These are phyloP conservation scores for Paratrypauchen microcephalus DNA, from an alignment of 2,797 vertebrate genomes.

Conservation along the genomic window DNA sequence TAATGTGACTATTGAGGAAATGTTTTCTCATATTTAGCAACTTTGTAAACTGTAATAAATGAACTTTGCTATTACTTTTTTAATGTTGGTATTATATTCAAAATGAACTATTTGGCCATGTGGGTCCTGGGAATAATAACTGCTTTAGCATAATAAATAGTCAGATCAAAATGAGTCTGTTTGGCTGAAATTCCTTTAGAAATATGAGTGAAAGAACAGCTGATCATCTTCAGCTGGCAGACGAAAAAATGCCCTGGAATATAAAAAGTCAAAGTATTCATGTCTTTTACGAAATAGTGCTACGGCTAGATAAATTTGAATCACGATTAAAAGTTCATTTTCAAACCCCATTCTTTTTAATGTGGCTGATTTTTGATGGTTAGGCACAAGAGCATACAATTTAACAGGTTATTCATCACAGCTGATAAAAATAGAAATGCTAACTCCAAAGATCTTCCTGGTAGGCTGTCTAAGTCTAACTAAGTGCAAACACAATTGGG, in stretches of 20 bases:
- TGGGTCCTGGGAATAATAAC: constrained; percentile 1
- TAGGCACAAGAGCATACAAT: constrained; percentile 34
- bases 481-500: constrained; percentile 59
- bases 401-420: constrained; percentile 57
- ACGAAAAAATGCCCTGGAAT: constrained; percentile 10
- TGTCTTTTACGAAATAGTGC: background rate
- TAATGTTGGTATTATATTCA: constrained; percentile 11
- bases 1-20: background rate
- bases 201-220: constrained; percentile 24
- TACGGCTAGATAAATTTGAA: constrained; percentile 1
- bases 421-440: constrained; percentile 60
- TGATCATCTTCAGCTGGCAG: constrained; percentile 7
- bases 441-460: constrained; percentile 45
- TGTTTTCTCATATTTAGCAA: constrained; percentile 3
- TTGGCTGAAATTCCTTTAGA: constrained; percentile 9
- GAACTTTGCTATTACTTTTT: constrained; percentile 2
- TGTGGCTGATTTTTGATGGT: constrained; percentile 26
- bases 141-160: constrained; percentile 4
- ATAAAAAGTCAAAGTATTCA: constrained; percentile 2
- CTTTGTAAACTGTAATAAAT: constrained; percentile 3
- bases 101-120: constrained; percentile 9
- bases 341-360: background rate
- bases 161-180: constrained; percentile 1
- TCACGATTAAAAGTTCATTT: constrained; percentile 6
- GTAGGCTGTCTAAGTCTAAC: constrained; percentile 63